Percentiles rank a stretch among this genome's conserved stretches.
Evolutionary conservation across 2,888 invertebrate genomes (phyloP).

Genomic region (Microchrysa polita): DNA sequence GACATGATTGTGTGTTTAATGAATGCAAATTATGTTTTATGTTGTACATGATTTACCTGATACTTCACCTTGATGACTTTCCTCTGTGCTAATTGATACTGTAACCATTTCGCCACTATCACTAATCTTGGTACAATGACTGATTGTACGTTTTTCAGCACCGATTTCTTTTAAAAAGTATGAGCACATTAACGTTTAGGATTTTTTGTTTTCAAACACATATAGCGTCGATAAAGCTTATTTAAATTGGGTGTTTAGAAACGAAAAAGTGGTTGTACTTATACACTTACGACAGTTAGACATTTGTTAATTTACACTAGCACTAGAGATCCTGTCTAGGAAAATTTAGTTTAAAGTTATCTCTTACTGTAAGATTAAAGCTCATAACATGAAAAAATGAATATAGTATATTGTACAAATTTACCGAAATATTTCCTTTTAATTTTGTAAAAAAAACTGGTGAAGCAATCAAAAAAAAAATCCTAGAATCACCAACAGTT

Average conservation of each 20-base stretch:
- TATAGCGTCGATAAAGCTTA: not conserved
- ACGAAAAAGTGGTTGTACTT: not conserved
- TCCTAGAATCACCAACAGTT: too few species aligned
- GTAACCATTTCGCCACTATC: conserved; percentile 63
- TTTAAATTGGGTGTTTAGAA: not conserved
- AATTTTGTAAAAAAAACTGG: too few species aligned
- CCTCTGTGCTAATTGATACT: conserved; percentile 69
- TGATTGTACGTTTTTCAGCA: conserved; percentile 65
- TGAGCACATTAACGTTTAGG: not conserved
- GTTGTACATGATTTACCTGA: conserved; percentile 67
- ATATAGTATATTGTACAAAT: too few species aligned
- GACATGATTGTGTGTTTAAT: too few species aligned
- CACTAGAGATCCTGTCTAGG: not conserved
- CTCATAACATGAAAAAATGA: too few species aligned
- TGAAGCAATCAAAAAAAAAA: too few species aligned
- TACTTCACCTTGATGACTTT: conserved; percentile 71
- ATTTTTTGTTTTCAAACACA: not conserved
- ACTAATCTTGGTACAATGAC: conserved; percentile 63
- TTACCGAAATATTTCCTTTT: not conserved
- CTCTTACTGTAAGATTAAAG: too few species aligned
- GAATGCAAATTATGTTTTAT: not conserved
- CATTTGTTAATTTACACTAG: not conserved
- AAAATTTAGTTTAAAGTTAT: too few species aligned
- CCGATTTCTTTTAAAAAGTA: conserved; percentile 32
- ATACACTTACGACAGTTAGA: not conserved